Conservation (phyloP, 2,113 vertebrate genomes). For the Poicephalus gulielmi region DNA sequence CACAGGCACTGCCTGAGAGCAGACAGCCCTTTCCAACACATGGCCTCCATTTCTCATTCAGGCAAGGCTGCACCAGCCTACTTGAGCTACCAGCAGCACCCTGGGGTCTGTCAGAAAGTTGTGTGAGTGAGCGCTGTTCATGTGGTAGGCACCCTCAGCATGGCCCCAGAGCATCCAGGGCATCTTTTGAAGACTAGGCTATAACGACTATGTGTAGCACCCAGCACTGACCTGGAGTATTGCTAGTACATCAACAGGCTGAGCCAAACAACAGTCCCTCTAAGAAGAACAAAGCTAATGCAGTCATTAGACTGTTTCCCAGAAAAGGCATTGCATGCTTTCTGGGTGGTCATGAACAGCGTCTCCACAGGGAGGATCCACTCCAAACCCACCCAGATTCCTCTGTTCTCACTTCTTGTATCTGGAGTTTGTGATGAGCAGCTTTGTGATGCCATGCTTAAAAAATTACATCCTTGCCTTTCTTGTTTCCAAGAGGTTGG, state of each 20-base stretch:
- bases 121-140: neutral
- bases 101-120: neutral
- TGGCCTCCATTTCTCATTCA: neutral
- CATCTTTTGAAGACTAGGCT: neutral
- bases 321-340: neutral
- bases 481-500: constrained; percentile 32
- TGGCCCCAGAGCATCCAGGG: neutral
- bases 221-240: neutral
- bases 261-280: neutral
- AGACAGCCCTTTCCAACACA: neutral
- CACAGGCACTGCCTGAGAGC: neutral
- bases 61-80: neutral
- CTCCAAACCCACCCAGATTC: constrained; percentile 9
- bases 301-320: neutral
- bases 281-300: neutral
- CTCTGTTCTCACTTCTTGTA: neutral
- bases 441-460: neutral
- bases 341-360: neutral
- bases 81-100: neutral
- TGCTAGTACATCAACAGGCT: neutral
- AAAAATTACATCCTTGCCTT: neutral
- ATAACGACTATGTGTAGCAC: neutral
- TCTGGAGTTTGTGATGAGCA: neutral
- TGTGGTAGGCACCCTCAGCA: neutral
- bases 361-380: neutral